These are phyloP conservation scores for Caenorhabditis auriculariae DNA, from an alignment of 2,888 invertebrate genomes.

Conservation along the genomic window DNA sequence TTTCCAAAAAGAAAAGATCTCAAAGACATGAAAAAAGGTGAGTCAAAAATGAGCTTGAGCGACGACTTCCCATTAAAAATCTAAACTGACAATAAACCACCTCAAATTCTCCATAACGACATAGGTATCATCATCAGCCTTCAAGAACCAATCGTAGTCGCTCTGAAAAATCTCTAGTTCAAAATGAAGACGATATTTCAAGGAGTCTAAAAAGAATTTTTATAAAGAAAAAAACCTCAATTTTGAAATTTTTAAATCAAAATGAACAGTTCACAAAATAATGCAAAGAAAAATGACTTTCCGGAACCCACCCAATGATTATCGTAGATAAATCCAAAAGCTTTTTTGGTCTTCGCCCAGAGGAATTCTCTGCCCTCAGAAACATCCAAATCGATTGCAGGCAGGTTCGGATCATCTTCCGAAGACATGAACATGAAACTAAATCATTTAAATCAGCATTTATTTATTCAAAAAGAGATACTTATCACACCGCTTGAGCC, in stretches of 20 bases:
- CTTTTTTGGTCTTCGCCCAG: constrained; percentile 96
- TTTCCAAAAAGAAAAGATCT: too few species aligned
- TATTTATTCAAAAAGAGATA: constrained; percentile 71
- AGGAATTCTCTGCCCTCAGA: constrained; percentile 80
- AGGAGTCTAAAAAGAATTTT: not conserved
- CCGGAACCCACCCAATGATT: constrained; percentile 57
- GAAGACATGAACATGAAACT: constrained; percentile 67
- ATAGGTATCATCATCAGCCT: constrained; percentile 97
- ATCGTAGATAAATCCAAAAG: constrained; percentile 68
- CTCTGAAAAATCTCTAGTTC: constrained; percentile 63
- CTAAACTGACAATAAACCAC: too few species aligned
- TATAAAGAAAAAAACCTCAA: too few species aligned
- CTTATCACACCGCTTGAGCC: constrained; percentile 70
- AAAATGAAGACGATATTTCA: too few species aligned
- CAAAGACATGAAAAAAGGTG: too few species aligned
- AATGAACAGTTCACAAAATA: too few species aligned
- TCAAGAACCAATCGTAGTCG: constrained; percentile 75
- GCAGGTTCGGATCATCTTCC: constrained; percentile 73
- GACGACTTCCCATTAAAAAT: too few species aligned
- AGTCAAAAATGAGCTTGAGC: too few species aligned
- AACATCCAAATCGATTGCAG: constrained; percentile 80
- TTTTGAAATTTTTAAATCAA: too few species aligned
- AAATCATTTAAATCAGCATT: too few species aligned
- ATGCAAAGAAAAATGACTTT: too few species aligned
- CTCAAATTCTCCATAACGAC: constrained; percentile 92